Conservation (phyloP, 2,888 invertebrate genomes). For the Phengaris alcon region DNA sequence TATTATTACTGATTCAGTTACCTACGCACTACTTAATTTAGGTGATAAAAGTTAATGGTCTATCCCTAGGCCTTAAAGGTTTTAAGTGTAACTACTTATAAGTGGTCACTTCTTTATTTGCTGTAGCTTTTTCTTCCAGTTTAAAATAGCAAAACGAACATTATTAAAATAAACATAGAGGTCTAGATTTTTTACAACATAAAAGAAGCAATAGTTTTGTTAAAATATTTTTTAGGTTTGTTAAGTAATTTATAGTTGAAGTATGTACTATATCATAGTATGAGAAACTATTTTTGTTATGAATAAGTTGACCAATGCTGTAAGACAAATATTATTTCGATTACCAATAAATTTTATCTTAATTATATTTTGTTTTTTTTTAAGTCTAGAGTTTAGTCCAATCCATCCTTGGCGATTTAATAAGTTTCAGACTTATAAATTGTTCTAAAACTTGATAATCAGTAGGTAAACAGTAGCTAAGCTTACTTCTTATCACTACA, state of each 20-base stretch:
- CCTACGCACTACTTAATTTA: too few relatives aligned
- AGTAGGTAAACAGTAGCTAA: too few relatives aligned
- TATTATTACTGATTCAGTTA: too few relatives aligned
- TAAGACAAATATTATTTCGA: conserved; percentile 25
- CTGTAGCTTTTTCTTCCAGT: background rate
- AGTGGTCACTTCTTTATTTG: background rate
- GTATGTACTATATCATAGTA: too few relatives aligned
- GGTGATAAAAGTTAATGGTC: too few relatives aligned
- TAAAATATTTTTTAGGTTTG: conserved; percentile 3
- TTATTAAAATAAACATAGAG: background rate
- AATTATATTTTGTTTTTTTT: conserved; percentile 15
- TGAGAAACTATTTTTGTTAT: conserved; percentile 16
- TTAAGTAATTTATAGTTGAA: conserved; percentile 16
- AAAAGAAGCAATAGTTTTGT: conserved; percentile 4
- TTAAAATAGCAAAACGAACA: background rate
- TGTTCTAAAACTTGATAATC: too few relatives aligned
- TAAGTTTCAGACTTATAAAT: too few relatives aligned
- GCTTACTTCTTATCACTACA: too few relatives aligned
- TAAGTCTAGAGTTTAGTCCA: background rate
- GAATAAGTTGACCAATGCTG: background rate
- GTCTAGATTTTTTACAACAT: background rate
- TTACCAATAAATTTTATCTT: conserved; percentile 26
- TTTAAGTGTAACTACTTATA: background rate
- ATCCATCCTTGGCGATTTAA: background rate
- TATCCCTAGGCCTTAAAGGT: background rate